Base-by-base conservation (phyloP, 1,140 invertebrate genomes). In the Eumaeus atala region DNA sequence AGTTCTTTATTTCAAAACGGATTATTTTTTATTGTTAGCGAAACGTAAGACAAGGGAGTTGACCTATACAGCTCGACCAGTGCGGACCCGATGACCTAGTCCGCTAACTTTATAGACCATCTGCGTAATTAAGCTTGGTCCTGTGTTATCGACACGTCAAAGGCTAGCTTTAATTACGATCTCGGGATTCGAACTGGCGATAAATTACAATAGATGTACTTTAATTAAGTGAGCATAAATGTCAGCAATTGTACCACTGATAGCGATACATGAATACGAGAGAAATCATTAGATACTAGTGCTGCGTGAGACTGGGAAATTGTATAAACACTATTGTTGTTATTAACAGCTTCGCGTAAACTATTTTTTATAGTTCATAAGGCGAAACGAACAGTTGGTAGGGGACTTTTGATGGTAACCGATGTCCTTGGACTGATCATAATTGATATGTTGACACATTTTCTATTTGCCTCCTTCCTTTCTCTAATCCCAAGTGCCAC, bases 91-190 rank as follows among this genome's bases (percentile, higher is more conserved):
- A 72, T 82, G 74, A 79, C 81, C 77, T 68, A 84, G 61, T 74
- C 64, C 64, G 62, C 71, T 84, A 84, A 84, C 79, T 81, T 69
- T 68, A 67, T 83, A 61, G 79, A 68, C 69, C 81, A 83, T 84
- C 75, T 68, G 72, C 68, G 68, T 68, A 80, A 82, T 84, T 84
- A 80, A 81, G 66, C 69, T 51, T 65, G 64, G 37, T 57, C 66
- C 67, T 70, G 68, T 73, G 68, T 76, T 74, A 72, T 72, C 69
- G 65, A 67, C 57, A 65, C 63, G 66, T 68, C 66, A 68, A 62
- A 66, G 63, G 63, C 63, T 65, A 65, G 57, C 50, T 62, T 68
- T 68, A 68, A 68, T 68, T 68, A 68, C 66, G 63, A 65, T 65
- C 60, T 62, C 55, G 57, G 51, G 58, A 63, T 61, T 58, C 61